These are phyloP conservation scores for Miichthys miiuy DNA, from an alignment of 2,797 vertebrate species.

Conservation along the genomic window DNA sequence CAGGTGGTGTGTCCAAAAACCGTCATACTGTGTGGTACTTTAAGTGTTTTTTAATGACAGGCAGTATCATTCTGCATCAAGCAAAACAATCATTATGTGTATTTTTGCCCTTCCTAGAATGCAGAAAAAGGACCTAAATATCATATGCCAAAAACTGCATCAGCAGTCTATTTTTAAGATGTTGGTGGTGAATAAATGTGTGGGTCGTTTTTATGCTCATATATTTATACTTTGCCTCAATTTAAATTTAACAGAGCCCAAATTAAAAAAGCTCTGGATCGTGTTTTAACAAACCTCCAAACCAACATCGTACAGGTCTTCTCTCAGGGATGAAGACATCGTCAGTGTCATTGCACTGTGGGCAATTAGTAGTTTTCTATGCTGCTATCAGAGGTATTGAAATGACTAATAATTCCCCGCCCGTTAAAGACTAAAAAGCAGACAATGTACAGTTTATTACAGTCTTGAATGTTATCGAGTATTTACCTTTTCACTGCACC, in stretches of 20 bases:
- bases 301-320: conserved; percentile 5
- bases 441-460: neutral
- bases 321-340: conserved; percentile 42
- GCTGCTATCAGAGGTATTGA: neutral
- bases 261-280: neutral
- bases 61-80: conserved; percentile 7
- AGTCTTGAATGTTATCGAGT: neutral
- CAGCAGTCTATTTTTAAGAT: neutral
- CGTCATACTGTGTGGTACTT: conserved; percentile 9
- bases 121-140: conserved; percentile 3
- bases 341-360: conserved; percentile 7
- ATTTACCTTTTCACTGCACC: neutral
- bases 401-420: neutral
- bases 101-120: conserved; percentile 9
- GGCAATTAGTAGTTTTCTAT: neutral
- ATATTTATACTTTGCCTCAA: neutral
- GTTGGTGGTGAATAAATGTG: neutral
- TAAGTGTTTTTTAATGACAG: conserved; percentile 32
- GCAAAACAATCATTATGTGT: conserved; percentile 14
- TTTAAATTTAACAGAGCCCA: conserved; percentile 7
- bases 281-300: neutral
- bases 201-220: neutral
- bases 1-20: conserved; percentile 4
- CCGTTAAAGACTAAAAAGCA: conserved; percentile 16
- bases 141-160: neutral